Conservation (phyloP, 37 sponge, comb jelly and placozoan genomes). For the Diacarnus erythraeanus region DNA sequence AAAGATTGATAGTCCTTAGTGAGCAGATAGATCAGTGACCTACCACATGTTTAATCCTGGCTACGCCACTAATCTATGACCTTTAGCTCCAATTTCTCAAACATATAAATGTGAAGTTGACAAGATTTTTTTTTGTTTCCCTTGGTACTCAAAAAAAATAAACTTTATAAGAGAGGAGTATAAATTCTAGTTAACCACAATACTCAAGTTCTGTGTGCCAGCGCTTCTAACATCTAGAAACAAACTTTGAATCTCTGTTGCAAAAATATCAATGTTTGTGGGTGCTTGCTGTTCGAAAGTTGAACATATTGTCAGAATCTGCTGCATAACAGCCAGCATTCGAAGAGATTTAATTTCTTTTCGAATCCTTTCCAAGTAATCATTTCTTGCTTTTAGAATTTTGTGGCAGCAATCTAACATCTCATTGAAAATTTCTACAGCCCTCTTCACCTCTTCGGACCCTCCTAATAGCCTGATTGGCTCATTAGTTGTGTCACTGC, state of each 20-base stretch:
- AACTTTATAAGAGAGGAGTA: too few species aligned
- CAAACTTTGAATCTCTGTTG: background rate
- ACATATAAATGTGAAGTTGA: too few species aligned
- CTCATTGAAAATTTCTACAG: slow-evolving; percentile 3
- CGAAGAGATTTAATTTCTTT: background rate
- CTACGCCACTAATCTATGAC: too few species aligned
- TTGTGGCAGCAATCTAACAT: slow-evolving; percentile 14
- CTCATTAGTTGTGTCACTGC: background rate
- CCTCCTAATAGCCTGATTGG: background rate
- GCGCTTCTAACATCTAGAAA: background rate
- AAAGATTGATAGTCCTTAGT: too few species aligned
- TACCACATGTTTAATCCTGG: too few species aligned
- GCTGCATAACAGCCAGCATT: background rate
- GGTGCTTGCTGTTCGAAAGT: background rate
- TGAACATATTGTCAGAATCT: background rate
- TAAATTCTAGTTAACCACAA: too few species aligned
- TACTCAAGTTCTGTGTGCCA: background rate
- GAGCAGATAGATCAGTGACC: too few species aligned
- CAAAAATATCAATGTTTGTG: background rate
- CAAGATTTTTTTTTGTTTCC: too few species aligned
- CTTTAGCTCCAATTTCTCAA: too few species aligned
- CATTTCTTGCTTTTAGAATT: background rate
- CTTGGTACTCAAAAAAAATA: too few species aligned
- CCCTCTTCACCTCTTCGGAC: background rate
- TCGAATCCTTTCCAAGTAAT: background rate